Evolutionary conservation across 1,140 invertebrate genomes (phyloP).

Genomic region (Subanguina moxae): DNA sequence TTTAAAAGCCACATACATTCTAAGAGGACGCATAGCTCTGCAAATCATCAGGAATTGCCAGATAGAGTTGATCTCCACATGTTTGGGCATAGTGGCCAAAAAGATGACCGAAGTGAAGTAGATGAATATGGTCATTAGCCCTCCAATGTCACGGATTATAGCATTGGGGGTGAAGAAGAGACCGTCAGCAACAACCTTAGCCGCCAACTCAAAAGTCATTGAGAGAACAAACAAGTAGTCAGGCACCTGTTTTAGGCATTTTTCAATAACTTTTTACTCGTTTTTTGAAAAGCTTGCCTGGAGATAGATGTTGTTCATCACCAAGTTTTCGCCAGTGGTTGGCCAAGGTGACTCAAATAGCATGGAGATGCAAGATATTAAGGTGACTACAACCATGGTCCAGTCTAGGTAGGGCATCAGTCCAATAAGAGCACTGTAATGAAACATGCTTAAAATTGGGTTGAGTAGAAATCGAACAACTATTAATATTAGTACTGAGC

Average conservation of each 20-base stretch:
- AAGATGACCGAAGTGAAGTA: conserved; percentile 89
- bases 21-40: conserved; percentile 84
- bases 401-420: conserved; percentile 97
- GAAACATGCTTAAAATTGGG: conserved; percentile 16
- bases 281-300: conserved; percentile 30
- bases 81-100: conserved; percentile 88
- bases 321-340: conserved; percentile 56
- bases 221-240: conserved; percentile 96
- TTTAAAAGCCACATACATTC: conserved; percentile 74
- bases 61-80: conserved; percentile 82
- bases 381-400: conserved; percentile 98
- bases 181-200: conserved; percentile 95
- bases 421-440: conserved; percentile 82
- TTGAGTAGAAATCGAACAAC: conserved; percentile 10
- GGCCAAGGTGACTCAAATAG: conserved; percentile 82
- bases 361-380: conserved; percentile 94
- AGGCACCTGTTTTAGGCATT: conserved; percentile 73
- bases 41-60: conserved; percentile 93
- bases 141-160: conserved; percentile 91
- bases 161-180: conserved; percentile 98
- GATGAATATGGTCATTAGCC: conserved; percentile 92
- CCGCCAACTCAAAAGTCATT: conserved; percentile 89
- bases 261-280: too few species aligned
- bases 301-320: conserved; percentile 56
- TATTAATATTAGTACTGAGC: too few species aligned